Base-by-base conservation (phyloP, 2,888 invertebrate species). In the Orthonychiurus folsomi region DNA sequence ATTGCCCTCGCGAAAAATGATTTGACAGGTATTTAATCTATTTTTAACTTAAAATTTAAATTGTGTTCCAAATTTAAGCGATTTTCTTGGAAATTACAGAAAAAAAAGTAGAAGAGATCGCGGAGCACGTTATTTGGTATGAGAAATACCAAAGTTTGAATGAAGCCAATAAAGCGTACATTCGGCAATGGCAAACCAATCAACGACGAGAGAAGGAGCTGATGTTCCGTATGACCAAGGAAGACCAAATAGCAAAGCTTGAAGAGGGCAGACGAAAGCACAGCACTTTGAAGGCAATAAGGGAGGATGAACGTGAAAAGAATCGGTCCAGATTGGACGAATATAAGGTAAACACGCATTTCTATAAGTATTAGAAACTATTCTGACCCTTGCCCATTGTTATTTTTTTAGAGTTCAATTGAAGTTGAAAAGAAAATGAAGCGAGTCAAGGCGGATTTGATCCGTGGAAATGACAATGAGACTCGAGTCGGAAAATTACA, bases 91-190 rank as follows among this genome's bases (percentile, higher is more conserved):
- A n/a, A n/a, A 21, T 24, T 25, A 21, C 9, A 55, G 55, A 55
- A 5, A 21, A 24, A 25, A 55, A 12, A 5, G 15, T 12, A 25
- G 23, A 55, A 55, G 23, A 55, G 25, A 24, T 55, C 3, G 55
- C 55, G 24, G 25, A 12, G 3, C 55, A 55, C 25, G 3, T 55
- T 12, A 25, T 9, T 23, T 55, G 55, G 55, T 55, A 23, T 25
- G 24, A 55, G 25, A 55, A 24, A 25, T 55, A 55, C 25, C 24
- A 55, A 23, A n/a, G 5, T 55, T 25, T 55, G 3, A 55, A 25
- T 55, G n/a, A 20, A 24, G 55, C 55, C 3, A 55, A 55, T 25
- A 21, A 55, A 55, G 55, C 20, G 12, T 24, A 55, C 25, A 23
- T 55, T 24, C 21, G 55, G 2, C 20, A 55, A 23, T 55, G 55